Percentiles rank a stretch among this genome's conserved stretches.
Evolutionary conservation across 1,140 invertebrate genomes (phyloP).

Genomic region (Theocolax elegans): DNA sequence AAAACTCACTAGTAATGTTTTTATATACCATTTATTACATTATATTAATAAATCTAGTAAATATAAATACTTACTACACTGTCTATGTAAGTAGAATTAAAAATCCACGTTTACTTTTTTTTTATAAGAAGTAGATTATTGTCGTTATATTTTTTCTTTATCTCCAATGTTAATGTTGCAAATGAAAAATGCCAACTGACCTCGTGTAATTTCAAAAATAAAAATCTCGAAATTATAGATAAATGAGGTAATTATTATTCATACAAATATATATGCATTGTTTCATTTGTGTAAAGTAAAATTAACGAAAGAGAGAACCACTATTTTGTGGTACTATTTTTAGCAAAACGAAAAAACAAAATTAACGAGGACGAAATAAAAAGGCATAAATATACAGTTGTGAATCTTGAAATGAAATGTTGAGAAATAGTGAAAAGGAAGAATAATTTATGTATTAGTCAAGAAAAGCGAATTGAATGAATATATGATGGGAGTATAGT

Average conservation of each 20-base stretch:
- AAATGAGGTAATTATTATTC: background rate
- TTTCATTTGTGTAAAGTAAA: background rate
- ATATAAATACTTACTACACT: slow-evolving; percentile 18
- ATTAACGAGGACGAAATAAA: slow-evolving; percentile 12
- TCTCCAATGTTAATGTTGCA: background rate
- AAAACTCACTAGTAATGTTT: too few species aligned
- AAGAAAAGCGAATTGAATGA: too few species aligned
- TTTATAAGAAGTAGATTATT: slow-evolving; percentile 16
- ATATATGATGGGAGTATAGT: too few species aligned
- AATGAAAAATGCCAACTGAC: background rate
- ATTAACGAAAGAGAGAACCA: too few species aligned
- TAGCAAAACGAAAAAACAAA: slow-evolving; percentile 3
- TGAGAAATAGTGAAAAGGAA: too few species aligned
- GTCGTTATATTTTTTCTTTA: background rate
- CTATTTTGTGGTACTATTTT: too few species aligned
- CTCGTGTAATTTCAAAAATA: background rate
- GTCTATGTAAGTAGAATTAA: background rate
- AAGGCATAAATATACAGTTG: too few species aligned
- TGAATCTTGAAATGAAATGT: too few species aligned
- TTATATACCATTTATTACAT: slow-evolving; percentile 9
- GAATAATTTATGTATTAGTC: too few species aligned
- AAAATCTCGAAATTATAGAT: background rate
- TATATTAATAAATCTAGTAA: slow-evolving; percentile 11
- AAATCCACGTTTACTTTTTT: background rate
- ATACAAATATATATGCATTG: too few species aligned